phyloP scores from a whole-genome alignment of 2,113 vertebrate species.

The Tauraco erythrolophus region DNA sequence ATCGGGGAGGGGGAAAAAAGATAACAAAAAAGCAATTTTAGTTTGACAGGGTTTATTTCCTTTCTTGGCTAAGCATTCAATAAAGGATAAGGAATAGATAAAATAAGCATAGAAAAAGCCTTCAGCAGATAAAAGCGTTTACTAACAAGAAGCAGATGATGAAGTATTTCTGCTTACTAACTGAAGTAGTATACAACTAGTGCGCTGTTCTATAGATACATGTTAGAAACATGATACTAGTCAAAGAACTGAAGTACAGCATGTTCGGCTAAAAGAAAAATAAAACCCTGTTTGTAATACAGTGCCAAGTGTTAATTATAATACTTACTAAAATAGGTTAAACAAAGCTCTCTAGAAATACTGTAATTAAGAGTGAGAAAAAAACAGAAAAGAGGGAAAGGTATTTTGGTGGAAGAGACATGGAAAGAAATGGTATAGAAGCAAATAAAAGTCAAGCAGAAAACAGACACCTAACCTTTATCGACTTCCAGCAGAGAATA shows the following conservation, averaged over 20 bases:
- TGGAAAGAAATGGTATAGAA: not conserved
- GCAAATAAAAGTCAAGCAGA: not conserved
- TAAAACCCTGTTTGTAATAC: not conserved
- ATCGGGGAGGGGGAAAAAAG: not conserved
- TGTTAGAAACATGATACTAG: not conserved
- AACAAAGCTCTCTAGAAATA: slow-evolving; percentile 24
- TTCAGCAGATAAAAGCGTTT: not conserved
- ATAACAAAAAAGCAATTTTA: not conserved
- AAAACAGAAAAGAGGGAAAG: not conserved
- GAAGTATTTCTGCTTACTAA: not conserved
- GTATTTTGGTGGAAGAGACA: not conserved
- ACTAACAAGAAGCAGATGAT: not conserved
- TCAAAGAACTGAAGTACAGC: not conserved
- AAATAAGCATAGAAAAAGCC: not conserved
- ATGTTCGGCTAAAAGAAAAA: slow-evolving; percentile 7
- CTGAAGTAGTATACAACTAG: not conserved
- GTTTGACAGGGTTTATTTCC: not conserved
- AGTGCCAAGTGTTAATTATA: not conserved
- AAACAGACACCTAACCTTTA: not conserved
- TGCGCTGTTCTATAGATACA: not conserved
- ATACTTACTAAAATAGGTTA: not conserved
- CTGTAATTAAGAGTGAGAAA: not conserved
- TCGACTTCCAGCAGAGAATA: not conserved
- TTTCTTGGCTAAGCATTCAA: not conserved
- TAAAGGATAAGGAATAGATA: slow-evolving; percentile 1